Evolutionary conservation across 2,797 vertebrate species (phyloP), one percentile per base, ranked within the genome.

Genomic region (Oreonectes daqikongensis): DNA sequence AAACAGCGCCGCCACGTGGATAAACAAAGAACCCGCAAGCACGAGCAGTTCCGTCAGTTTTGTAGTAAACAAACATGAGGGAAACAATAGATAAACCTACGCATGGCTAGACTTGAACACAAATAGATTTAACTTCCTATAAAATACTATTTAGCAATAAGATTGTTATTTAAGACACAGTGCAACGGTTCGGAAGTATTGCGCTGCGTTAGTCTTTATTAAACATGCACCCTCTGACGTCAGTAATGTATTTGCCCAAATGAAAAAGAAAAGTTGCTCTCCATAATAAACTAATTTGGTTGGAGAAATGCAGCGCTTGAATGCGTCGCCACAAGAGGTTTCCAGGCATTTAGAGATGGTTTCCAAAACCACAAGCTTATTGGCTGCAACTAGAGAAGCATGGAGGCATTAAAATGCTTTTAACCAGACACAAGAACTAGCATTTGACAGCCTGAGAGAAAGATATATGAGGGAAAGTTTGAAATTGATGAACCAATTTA

Each of bases 261-360:
- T 44, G 40, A 64, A 5, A 57, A 38, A 2, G 4, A 48, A 69
- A 66, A 69, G 76, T 53, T 66, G 17, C 48, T 69, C 48, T 69
- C 55, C 73, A 79, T 71, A 64, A 18, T 77, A 59, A 75, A 72
- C 66, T 84, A 71, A 66, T 79, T 81, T 61, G 44, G 22, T 60
- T 81, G 75, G 79, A 71, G 60, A 52, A 60, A 72, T 18, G 40
- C 65, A 77, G 44, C 40, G 66, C 48, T 64, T 44, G 57, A 40
- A n/a, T 83, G 79, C 72, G 72, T 83, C 57, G 20, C 79, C 77
- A 67, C 66, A 79, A 77, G 78, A 75, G 65, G 65, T 83, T 80
- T 78, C 71, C 70, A 70, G 73, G 69, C 69, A 77, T 77, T 69
- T 68, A 72, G 28, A 53, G 44, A 60, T 69, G 74, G 70, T 79